Evolutionary conservation across 1,140 invertebrate genomes (phyloP), one percentile per base, ranked within the genome.

Genomic region (Calliopsis andreniformis): DNA sequence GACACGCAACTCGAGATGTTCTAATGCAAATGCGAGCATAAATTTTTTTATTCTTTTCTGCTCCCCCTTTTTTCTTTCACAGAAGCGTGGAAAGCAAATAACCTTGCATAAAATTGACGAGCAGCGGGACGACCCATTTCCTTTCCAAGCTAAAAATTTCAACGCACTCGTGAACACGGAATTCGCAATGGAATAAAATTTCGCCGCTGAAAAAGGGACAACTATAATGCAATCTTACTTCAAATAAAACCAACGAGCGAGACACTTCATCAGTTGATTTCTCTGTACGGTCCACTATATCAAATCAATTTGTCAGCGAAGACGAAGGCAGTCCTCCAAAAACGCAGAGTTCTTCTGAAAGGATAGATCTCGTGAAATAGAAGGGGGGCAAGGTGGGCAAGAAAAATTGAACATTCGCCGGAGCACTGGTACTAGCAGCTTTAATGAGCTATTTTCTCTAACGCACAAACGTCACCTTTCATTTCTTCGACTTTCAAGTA

Each of bases 371-470:
- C n/a, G n/a, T n/a, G n/a, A n/a, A n/a, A n/a, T n/a, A n/a, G n/a
- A n/a, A n/a, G n/a, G n/a, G n/a, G n/a, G 4, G 51, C 8, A 20
- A 6, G 6, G 3, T 12, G 39, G 3, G 3, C 0, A 18, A 45
- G 12, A 51, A 62, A 23, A 30, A 51, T 51, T 7, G 32, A n/a
- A 0, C 5, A 14, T 18, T 30, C 18, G 10, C 10, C 14, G n/a
- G n/a, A n/a, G n/a, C n/a, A n/a, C n/a, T n/a, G n/a, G n/a, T n/a
- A n/a, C n/a, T n/a, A n/a, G n/a, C n/a, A n/a, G n/a, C 20, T 39
- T 76, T 80, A 82, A 77, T 32, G 59, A 77, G 66, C 47, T 58
- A 82, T 63, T 82, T 80, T 80, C 79, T 62, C 42, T 61, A 76
- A 82, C 58, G 72, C 59, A 45, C 53, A 43, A 66, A 75, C 30